Percentiles rank a stretch among this genome's conserved stretches.
Conservation (phyloP, 2,797 vertebrate genomes). For the Melanotaenia maccullochi region DNA sequence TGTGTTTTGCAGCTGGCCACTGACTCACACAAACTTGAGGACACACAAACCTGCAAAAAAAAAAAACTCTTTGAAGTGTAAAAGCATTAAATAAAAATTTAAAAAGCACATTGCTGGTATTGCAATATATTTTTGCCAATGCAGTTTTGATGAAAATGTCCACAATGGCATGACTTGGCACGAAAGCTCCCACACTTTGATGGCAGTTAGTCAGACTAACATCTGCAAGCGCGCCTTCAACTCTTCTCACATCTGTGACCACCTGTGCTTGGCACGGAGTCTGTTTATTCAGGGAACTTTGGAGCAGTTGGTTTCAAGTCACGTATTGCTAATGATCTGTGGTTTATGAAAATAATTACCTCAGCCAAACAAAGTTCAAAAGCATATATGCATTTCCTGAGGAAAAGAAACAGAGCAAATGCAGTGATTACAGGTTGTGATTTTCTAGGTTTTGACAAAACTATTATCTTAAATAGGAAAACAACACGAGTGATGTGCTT, state of each 20-base stretch:
- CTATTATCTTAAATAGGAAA: neutral
- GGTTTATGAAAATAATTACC: slow-evolving; percentile 32
- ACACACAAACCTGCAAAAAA: slow-evolving; percentile 14
- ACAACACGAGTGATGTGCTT: neutral
- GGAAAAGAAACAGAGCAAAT: slow-evolving; percentile 1
- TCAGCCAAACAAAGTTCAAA: slow-evolving; percentile 17
- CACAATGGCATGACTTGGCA: slow-evolving; percentile 36
- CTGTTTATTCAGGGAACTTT: slow-evolving; percentile 35
- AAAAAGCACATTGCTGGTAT: slow-evolving; percentile 7
- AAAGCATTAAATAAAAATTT: slow-evolving; percentile 43
- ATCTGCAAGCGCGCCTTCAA: slow-evolving; percentile 64
- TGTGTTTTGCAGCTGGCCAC: slow-evolving; percentile 65
- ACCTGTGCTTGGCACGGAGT: slow-evolving; percentile 55
- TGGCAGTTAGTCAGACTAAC: slow-evolving; percentile 69
- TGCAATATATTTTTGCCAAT: slow-evolving; percentile 33
- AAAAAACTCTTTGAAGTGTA: slow-evolving; percentile 53
- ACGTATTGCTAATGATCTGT: slow-evolving; percentile 26
- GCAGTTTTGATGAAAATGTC: slow-evolving; percentile 34
- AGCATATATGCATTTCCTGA: slow-evolving; percentile 1
- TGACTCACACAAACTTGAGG: slow-evolving; percentile 57
- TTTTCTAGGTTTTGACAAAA: neutral
- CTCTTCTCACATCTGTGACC: slow-evolving; percentile 55
- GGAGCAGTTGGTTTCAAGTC: slow-evolving; percentile 25
- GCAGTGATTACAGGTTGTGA: neutral
- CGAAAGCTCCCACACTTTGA: slow-evolving; percentile 57